Percentiles rank a stretch among this genome's conserved stretches.
phyloP scores from a whole-genome alignment of 2,888 invertebrate genomes.

The Oscheius sp. region DNA sequence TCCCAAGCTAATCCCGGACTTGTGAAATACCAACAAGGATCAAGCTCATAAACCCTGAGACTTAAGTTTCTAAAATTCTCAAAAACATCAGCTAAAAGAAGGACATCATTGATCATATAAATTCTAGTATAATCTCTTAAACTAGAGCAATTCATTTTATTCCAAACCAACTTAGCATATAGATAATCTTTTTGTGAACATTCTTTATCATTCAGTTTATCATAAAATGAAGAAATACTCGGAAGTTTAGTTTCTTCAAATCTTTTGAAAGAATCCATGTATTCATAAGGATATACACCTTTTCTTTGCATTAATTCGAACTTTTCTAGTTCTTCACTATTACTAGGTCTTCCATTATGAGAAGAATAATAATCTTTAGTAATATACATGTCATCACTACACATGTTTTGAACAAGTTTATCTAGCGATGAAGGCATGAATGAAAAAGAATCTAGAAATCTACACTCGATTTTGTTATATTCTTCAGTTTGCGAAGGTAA shows the following conservation, averaged over 20 bases:
- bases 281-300: too few relatives aligned
- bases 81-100: conserved; percentile 67
- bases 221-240: too few relatives aligned
- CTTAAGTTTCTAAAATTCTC: conserved; percentile 64
- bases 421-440: conserved; percentile 40
- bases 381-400: conserved; percentile 35
- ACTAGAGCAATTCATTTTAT: conserved; percentile 35
- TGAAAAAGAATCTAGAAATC: too few relatives aligned
- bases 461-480: too few relatives aligned
- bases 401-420: conserved; percentile 47
- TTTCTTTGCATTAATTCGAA: conserved; percentile 46
- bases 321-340: conserved; percentile 8
- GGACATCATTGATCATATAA: conserved; percentile 59
- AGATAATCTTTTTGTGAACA: conserved; percentile 35
- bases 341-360: conserved; percentile 37
- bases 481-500: too few relatives aligned
- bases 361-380: conserved; percentile 34
- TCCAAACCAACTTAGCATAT: conserved; percentile 46
- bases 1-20: too few relatives aligned
- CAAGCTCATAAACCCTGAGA: conserved; percentile 60
- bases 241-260: conserved; percentile 58
- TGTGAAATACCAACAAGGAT: too few relatives aligned
- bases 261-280: conserved; percentile 55
- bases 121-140: too few relatives aligned
- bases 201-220: conserved; percentile 35